These are phyloP conservation scores for Heterohyrax brucei DNA, from an alignment of 2,797 vertebrate genomes.

Conservation along the genomic window DNA sequence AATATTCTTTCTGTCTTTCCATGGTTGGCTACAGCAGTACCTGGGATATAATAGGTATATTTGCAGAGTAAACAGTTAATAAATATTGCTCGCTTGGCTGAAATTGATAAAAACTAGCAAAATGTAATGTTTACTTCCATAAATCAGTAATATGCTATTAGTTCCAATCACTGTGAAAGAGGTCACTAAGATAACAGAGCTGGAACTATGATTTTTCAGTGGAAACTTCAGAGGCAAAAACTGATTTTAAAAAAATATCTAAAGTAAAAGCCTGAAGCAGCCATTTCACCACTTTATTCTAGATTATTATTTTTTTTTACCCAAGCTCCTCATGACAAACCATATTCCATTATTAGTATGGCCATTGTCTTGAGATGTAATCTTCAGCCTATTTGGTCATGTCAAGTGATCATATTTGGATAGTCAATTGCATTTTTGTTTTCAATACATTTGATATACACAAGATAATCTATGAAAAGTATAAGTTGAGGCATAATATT, in stretches of 20 bases:
- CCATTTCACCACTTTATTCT: not conserved
- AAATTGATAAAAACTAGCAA: slow-evolving; percentile 22
- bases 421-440: not conserved
- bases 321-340: not conserved
- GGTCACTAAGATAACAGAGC: not conserved
- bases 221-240: not conserved
- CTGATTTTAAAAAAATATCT: not conserved
- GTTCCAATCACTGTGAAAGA: not conserved
- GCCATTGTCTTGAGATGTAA: not conserved
- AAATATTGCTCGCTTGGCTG: slow-evolving; percentile 23
- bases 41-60: not conserved
- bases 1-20: not conserved
- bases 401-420: not conserved
- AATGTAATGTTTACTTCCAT: not conserved
- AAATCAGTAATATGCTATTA: not conserved
- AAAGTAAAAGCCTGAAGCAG: not conserved
- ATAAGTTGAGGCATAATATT: not conserved
- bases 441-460: not conserved
- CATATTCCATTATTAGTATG: not conserved
- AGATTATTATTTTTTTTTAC: slow-evolving; percentile 22
- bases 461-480: not conserved
- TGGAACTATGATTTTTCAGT: not conserved
- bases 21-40: not conserved
- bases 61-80: slow-evolving; percentile 44
- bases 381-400: not conserved